Evolutionary conservation across 2,888 invertebrate species (phyloP).

Genomic region (Ectobius pallidus): DNA sequence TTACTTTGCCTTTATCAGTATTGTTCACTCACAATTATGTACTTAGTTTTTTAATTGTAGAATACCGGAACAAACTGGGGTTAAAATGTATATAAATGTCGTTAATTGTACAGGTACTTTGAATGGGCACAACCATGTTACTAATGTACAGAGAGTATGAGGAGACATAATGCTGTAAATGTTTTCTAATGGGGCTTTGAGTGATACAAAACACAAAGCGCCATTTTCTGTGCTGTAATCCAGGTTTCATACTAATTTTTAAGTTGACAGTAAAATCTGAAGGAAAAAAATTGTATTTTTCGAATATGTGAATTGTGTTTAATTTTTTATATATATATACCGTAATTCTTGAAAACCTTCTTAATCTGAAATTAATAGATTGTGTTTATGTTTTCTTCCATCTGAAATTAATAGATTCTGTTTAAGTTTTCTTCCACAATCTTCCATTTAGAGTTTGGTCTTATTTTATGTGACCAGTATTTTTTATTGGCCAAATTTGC

Average conservation of each 20-base stretch:
- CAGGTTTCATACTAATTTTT: constrained; percentile 33
- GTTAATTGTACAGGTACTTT: constrained; percentile 16
- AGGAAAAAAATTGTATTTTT: constrained; percentile 25
- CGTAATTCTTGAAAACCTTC: not conserved
- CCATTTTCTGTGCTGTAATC: constrained; percentile 27
- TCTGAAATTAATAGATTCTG: too few relatives aligned
- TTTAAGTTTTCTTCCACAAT: too few relatives aligned
- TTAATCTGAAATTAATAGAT: too few relatives aligned
- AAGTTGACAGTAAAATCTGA: constrained; percentile 32
- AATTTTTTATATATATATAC: not conserved
- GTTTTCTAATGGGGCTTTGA: constrained; percentile 25
- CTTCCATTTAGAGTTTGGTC: too few relatives aligned
- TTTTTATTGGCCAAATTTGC: too few relatives aligned
- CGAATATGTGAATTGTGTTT: constrained; percentile 23
- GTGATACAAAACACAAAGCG: constrained; percentile 17
- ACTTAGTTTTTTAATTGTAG: constrained; percentile 21
- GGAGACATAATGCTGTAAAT: constrained; percentile 19
- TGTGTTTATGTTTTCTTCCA: too few relatives aligned
- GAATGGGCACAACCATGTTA: not conserved
- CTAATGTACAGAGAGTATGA: constrained; percentile 8
- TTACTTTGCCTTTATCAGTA: constrained; percentile 32
- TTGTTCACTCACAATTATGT: constrained; percentile 27
- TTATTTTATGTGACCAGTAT: too few relatives aligned
- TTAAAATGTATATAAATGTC: constrained; percentile 19
- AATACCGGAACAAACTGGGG: not conserved